Base-by-base conservation (phyloP, 2,888 invertebrate genomes). In the Acanthopleura granulata region DNA sequence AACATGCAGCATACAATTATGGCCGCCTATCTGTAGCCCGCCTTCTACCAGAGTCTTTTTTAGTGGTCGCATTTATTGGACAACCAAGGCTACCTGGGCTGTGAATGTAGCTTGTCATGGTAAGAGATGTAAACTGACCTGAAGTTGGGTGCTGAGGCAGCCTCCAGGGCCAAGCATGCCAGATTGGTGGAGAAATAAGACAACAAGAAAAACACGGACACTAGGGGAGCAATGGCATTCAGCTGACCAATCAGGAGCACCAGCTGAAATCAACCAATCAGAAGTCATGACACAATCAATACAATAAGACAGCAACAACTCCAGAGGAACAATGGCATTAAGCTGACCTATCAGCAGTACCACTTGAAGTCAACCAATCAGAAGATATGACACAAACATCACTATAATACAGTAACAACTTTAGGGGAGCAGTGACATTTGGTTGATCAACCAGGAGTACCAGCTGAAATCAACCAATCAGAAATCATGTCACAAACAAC, bases 101-200 rank as follows among this genome's bases (percentile, higher is more conserved):
- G 18, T 57, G 57, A 3, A 57, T 18, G 18, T 18, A 18, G 49
- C 66, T 18, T 69, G 14, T 4, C 16, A 22, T 30, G 3, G 22
- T 3, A 57, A 57, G 18, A 57, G 22, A 57, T 11, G 30, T 12
- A 50, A 15, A 49, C 74, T 77, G 86, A 95, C 95, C 96, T 94
- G 89, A 99, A 99, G 90, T 99, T 99, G 1, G 99, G 99, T 1
- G 99, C 99, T 30, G 98, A 97, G 0, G 99, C 98, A 40, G 99
- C 91, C 89, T 99, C 98, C 75, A 99, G 92, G 0, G 97, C 97
- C 75, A 99, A 92, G 87, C 99, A 99, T 0, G 99, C 97, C 76
- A 99, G 92, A 91, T 99, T 99, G 50, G 97, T 96, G 0, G 98
- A 96, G 88, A 98, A 94, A 91, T 99, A 99, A 74, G 98, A 97